A percentile compares a stretch with the other conserved stretches of the same genome.
Evolutionary conservation across 2,113 vertebrate genomes (phyloP).

Genomic region (Bucco capensis): DNA sequence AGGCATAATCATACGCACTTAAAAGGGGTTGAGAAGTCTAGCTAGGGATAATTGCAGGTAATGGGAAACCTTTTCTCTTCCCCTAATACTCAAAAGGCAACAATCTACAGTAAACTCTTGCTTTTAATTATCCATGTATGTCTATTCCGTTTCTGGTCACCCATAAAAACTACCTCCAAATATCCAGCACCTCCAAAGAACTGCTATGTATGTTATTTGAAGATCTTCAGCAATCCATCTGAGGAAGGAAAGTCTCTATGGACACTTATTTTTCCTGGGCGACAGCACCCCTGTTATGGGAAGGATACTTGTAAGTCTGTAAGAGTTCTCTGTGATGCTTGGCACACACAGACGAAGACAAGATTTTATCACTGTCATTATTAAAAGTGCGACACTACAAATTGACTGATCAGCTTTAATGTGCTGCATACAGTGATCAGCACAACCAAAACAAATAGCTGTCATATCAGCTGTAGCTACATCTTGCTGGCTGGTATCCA

Average conservation of each 20-base stretch:
- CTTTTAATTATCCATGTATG: neutral
- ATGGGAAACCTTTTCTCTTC: neutral
- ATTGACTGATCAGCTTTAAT: neutral
- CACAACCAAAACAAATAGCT: neutral
- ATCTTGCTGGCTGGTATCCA: neutral
- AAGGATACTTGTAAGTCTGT: accelerated
- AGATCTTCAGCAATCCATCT: neutral
- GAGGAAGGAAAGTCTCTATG: neutral
- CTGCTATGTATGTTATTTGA: neutral
- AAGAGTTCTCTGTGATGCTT: neutral
- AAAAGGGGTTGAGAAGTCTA: neutral
- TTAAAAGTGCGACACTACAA: neutral
- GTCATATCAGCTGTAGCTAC: neutral
- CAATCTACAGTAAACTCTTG: neutral
- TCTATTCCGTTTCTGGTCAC: neutral
- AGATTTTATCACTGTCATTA: neutral
- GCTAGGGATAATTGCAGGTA: neutral
- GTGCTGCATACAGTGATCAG: neutral
- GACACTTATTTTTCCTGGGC: neutral
- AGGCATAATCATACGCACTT: neutral
- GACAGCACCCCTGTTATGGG: accelerated
- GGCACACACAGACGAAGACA: neutral
- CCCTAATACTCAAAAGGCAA: neutral
- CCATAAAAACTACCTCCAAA: neutral
- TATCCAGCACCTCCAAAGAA: neutral